Evolutionary conservation across 1,140 invertebrate species (phyloP), one percentile per base, ranked within the genome.

Genomic region (Eurosta solidaginis): DNA sequence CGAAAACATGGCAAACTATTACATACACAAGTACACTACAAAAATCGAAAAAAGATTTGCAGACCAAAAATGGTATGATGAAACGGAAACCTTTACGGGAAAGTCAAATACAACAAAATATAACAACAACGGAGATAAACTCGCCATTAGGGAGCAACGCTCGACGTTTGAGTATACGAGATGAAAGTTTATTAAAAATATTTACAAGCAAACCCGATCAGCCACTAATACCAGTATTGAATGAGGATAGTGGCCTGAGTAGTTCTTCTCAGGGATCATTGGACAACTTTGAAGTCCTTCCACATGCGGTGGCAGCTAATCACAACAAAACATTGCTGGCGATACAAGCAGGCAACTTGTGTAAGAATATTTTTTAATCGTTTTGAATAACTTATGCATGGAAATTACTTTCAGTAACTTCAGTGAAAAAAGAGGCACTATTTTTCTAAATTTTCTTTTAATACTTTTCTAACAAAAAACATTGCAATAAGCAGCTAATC

Each of bases 1-100:
- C 78, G 17, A 78, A 82, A 40, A 79, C 82, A 25, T 84, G 83
- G 83, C 81, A 83, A 73, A 83, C 82, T 1, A 78, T 82, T 49
- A 82, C 79, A 6, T 82, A 83, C 44, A 77, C 59, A 36, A 68
- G 12, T 12, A 5, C 59, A 7, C 59, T 68, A 5, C 6, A 68
- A 2, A 36, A 17, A 40, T 68, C 59, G 6, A 17, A 33, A 68
- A 68, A 22, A 10, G 7, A 40, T 17, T 3, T 36, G 0, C 36
- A 25, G 14, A 5, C 10, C 12, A 68, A 3, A 5, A 49, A 42
- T 44, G 12, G 4, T 22, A n/a, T 36, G 29, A 44, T 68, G 17
- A 75, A 75, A 49, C 75, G 75, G 50, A 78, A 77, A n/a, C 78
- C 63, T 36, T 29, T 79, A 12, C 44, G 63, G 42, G 50, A 49